Percentiles rank a stretch among this genome's conserved stretches.
These are phyloP conservation scores for Lepeophtheirus salmonis DNA, from an alignment of 1,140 invertebrate genomes.

Conservation along the genomic window DNA sequence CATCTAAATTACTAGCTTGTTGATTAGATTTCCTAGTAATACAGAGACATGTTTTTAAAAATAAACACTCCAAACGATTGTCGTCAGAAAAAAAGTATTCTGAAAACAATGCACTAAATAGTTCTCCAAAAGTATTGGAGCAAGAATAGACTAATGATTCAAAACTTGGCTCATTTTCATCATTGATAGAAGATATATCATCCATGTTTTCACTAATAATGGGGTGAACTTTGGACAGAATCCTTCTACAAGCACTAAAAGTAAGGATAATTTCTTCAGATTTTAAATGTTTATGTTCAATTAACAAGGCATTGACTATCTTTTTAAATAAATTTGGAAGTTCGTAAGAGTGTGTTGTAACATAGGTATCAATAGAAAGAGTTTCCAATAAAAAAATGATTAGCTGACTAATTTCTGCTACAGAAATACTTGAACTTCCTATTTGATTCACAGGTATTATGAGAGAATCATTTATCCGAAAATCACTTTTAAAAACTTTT, in stretches of 20 bases:
- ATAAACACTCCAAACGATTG: neutral
- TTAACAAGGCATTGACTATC: conserved; percentile 20
- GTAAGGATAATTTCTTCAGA: conserved; percentile 41
- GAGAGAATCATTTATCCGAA: conserved; percentile 1
- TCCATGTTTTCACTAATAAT: conserved; percentile 28
- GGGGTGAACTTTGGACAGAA: conserved; percentile 54
- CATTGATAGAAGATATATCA: neutral
- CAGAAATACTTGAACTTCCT: conserved; percentile 24
- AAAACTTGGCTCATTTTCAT: neutral
- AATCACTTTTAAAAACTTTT: conserved; percentile 34
- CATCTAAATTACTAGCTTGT: neutral
- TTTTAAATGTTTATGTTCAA: conserved; percentile 32
- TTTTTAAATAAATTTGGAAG: conserved; percentile 8
- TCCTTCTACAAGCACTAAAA: conserved; percentile 48
- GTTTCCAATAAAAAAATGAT: conserved; percentile 58
- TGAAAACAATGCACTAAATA: neutral
- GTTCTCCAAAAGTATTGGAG: neutral
- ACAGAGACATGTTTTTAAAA: neutral
- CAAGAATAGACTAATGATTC: neutral
- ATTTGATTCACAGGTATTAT: conserved; percentile 21
- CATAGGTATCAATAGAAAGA: conserved; percentile 54
- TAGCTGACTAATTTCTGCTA: conserved; percentile 40
- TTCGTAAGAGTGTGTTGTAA: conserved; percentile 36
- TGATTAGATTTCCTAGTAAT: neutral
- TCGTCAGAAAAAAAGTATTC: neutral